These are phyloP conservation scores for Pipistrellus pipistrellus DNA, from an alignment of 2,797 vertebrate species.

Conservation along the genomic window DNA sequence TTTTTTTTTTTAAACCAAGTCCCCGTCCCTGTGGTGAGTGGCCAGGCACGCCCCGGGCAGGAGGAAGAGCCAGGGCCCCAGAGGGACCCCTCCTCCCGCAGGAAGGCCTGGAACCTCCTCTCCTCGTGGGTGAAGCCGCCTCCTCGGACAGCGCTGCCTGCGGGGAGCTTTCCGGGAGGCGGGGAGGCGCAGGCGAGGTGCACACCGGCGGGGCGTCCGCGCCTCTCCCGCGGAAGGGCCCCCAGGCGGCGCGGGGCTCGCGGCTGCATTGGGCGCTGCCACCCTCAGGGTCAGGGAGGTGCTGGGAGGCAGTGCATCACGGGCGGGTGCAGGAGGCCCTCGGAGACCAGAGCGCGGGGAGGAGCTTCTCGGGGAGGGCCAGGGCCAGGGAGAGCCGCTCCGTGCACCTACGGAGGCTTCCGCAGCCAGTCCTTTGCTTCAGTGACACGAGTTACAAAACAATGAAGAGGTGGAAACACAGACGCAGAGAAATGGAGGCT, in stretches of 20 bases:
- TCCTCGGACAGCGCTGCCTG: background rate
- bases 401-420: background rate
- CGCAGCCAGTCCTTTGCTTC: conserved; percentile 45
- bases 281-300: background rate
- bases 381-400: rapidly evolving
- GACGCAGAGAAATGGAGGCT: background rate
- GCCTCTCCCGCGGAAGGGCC: background rate
- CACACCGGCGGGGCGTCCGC: background rate
- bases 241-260: background rate
- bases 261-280: background rate
- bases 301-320: background rate
- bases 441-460: background rate
- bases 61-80: background rate
- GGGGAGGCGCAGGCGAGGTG: no score
- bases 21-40: background rate
- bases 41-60: background rate
- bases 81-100: background rate
- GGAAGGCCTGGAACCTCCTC: background rate
- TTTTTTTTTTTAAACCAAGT: background rate
- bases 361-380: background rate
- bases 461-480: background rate
- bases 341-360: background rate
- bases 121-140: background rate
- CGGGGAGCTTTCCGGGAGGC: background rate
- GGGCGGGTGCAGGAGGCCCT: background rate